phyloP scores from a whole-genome alignment of 2,888 invertebrate species.

The Calliopum simillimum region DNA sequence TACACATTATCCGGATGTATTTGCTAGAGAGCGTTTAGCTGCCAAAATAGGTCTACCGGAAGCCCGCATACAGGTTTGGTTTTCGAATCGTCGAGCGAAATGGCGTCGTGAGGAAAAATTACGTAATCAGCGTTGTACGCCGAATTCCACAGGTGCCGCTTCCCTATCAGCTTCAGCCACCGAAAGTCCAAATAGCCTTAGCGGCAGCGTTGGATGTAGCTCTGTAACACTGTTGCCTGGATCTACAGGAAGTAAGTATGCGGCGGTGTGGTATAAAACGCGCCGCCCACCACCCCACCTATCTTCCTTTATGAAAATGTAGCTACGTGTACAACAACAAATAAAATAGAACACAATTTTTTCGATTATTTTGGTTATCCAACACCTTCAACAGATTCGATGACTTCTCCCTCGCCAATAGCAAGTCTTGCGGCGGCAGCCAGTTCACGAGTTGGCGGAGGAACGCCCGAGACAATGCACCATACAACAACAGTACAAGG shows the following conservation, averaged over 20 bases:
- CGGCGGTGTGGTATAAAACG: too few species aligned
- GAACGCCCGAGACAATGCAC: constrained; percentile 25
- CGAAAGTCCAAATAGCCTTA: constrained; percentile 54
- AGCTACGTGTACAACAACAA: constrained; percentile 21
- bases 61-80: constrained; percentile 89
- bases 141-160: constrained; percentile 60
- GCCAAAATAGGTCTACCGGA: constrained; percentile 93
- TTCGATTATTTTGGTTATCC: constrained; percentile 47
- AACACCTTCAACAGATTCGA: constrained; percentile 48
- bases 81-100: constrained; percentile 97
- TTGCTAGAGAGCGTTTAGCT: constrained; percentile 90
- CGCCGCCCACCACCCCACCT: too few species aligned
- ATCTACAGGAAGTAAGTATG: constrained; percentile 50
- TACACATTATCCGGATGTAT: constrained; percentile 95
- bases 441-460: constrained; percentile 39
- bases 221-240: constrained; percentile 44
- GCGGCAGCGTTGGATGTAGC: constrained; percentile 37
- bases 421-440: constrained; percentile 24
- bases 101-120: constrained; percentile 99
- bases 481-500: not conserved
- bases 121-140: constrained; percentile 83
- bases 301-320: not conserved
- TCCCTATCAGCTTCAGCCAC: constrained; percentile 49
- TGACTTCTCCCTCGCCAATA: constrained; percentile 43
- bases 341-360: constrained; percentile 45